Base-by-base conservation (phyloP, 2,113 vertebrate genomes). In the Amia ocellicauda region DNA sequence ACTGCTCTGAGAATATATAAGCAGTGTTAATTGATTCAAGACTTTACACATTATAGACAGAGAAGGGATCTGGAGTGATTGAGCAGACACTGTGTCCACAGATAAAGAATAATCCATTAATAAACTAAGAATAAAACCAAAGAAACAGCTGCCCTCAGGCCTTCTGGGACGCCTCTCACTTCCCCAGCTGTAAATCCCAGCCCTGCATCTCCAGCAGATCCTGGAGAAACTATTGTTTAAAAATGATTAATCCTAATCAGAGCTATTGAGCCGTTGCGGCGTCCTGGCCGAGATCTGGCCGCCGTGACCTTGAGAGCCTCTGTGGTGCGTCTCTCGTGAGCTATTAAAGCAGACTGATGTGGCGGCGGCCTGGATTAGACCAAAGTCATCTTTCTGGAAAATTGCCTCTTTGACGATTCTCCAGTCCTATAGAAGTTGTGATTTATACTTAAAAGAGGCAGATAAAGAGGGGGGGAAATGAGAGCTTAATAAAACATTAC, bases 341-440 rank as follows among this genome's bases (percentile, higher is more conserved):
- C 58, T 19, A 64, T 56, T 51, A 75, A 68, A 63, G 64, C 45
- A 62, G 64, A 73, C 26, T 70, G 67, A 68, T 0, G 4, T 60
- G 56, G 61, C 43, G 64, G 54, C 47, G 57, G 31, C 60, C 69
- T 28, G 62, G 73, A 69, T 61, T 68, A n/a, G 53, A 70, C 60
- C 31, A 60, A 77, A 78, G 55, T 61, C 55, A 69, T 66, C 49
- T 41, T 59, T 58, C 72, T 72, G 72, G 31, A 64, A 72, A 69
- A 63, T 66, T 74, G 45, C 43, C 55, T 56, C 31, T 69, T 66
- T 61, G 70, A 52, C 63, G 55, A 67, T 63, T 36, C 5, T 60
- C 41, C 29, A 50, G 24, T 51, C 63, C 55, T 68, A 28, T 60
- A 57, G 53, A 58, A 45, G 29, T 10, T 28, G 5, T 69, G 58